Evolutionary conservation across 2,888 invertebrate genomes (phyloP).

Genomic region (Buathra laborator): DNA sequence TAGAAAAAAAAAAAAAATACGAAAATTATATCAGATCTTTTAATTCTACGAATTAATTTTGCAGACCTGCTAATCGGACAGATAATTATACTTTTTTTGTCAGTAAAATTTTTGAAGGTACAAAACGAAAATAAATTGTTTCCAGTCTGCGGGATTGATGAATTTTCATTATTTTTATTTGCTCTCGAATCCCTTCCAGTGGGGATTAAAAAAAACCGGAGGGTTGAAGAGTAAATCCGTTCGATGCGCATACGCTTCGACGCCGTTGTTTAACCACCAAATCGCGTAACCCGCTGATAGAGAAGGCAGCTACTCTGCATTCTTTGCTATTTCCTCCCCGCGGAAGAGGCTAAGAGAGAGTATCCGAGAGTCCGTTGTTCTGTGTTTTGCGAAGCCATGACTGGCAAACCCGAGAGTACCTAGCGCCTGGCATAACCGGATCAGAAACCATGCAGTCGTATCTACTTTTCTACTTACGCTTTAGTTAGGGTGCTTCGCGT

Average conservation of each 20-base stretch:
- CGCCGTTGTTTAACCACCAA: neutral
- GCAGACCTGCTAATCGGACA: neutral
- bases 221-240: neutral
- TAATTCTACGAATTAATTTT: neutral
- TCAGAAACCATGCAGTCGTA: conserved; percentile 85
- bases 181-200: neutral
- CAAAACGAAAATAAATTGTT: too few relatives aligned
- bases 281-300: neutral
- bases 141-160: too few relatives aligned
- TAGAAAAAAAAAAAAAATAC: conserved; percentile 3
- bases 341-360: neutral
- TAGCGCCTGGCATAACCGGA: conserved; percentile 82
- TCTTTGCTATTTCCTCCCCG: neutral
- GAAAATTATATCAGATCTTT: neutral
- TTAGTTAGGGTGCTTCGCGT: conserved; percentile 82
- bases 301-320: neutral
- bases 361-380: conserved; percentile 9
- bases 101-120: too few relatives aligned
- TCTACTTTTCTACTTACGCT: conserved; percentile 83
- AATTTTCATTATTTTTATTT: neutral
- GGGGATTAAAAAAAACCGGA: neutral
- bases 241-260: neutral
- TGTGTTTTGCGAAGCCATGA: conserved; percentile 77
- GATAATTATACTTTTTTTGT: neutral
- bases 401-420: conserved; percentile 71